These are phyloP conservation scores for Pocillopora grandis DNA, from an alignment of 92 coral and sea anemone species.

Conservation along the genomic window DNA sequence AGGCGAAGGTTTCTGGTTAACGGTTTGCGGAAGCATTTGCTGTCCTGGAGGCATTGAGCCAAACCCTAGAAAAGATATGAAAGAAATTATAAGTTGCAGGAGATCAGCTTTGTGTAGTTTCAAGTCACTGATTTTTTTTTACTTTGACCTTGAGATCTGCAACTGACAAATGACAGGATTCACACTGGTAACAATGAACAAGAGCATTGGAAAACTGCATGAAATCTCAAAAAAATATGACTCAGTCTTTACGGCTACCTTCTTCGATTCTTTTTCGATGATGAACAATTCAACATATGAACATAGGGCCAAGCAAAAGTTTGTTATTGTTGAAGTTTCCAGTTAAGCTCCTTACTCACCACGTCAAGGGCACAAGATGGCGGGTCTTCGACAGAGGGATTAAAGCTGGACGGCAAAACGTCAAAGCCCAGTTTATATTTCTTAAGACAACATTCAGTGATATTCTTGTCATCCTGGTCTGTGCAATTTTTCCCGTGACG, in stretches of 20 bases:
- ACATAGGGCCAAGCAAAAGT: not conserved
- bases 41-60: constrained; percentile 8
- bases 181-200: too few species aligned
- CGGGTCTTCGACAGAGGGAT: not conserved
- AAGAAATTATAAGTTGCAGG: not conserved
- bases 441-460: constrained; percentile 12
- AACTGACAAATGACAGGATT: too few species aligned
- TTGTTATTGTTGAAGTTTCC: not conserved
- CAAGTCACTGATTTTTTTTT: not conserved
- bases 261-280: not conserved
- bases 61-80: constrained; percentile 3
- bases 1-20: constrained; percentile 19
- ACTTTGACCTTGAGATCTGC: too few species aligned
- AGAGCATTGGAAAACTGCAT: too few species aligned
- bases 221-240: too few species aligned
- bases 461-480: not conserved
- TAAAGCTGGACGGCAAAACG: not conserved
- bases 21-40: not conserved
- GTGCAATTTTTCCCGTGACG: not conserved
- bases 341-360: not conserved
- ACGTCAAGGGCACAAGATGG: constrained; percentile 24
- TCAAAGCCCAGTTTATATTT: constrained; percentile 18
- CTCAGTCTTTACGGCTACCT: too few species aligned
- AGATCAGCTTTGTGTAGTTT: not conserved
- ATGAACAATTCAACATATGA: not conserved